phyloP scores from a whole-genome alignment of 2,888 invertebrate species.

The Plagodis dolabraria region DNA sequence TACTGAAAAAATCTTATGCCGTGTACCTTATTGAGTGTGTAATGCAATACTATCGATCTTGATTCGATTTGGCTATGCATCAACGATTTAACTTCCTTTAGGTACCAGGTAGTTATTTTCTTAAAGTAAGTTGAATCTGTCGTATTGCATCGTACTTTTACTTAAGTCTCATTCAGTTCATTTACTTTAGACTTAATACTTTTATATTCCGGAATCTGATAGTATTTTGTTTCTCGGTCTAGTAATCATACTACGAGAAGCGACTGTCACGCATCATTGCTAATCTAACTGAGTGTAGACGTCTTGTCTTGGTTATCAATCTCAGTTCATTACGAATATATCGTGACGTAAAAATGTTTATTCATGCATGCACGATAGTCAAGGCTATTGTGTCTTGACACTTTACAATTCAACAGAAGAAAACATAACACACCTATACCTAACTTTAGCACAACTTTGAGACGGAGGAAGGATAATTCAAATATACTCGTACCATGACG shows the following conservation, averaged over 20 bases:
- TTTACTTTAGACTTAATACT: background rate
- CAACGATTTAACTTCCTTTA: background rate
- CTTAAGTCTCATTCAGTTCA: constrained; percentile 8
- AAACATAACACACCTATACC: too few relatives aligned
- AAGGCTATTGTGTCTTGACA: constrained; percentile 12
- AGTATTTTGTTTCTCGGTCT: constrained; percentile 34
- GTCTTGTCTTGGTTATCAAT: constrained; percentile 23
- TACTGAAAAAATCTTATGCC: constrained; percentile 10
- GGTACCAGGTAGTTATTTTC: too few relatives aligned
- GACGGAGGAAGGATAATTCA: too few relatives aligned
- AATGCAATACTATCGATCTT: constrained; percentile 16
- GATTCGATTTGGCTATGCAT: constrained; percentile 2
- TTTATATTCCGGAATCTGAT: constrained; percentile 19
- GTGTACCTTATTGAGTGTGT: constrained; percentile 17
- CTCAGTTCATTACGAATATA: constrained; percentile 22
- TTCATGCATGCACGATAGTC: constrained; percentile 20
- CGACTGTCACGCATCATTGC: constrained; percentile 27
- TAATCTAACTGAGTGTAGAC: constrained; percentile 15
- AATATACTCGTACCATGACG: too few relatives aligned
- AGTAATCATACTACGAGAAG: constrained; percentile 36
- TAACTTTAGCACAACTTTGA: too few relatives aligned
- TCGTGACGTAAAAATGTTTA: constrained; percentile 28
- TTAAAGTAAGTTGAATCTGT: too few relatives aligned
- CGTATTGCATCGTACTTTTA: too few relatives aligned
- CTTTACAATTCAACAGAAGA: too few relatives aligned